These are phyloP conservation scores for Numida meleagris DNA, from an alignment of 2,113 vertebrate genomes.

Conservation along the genomic window DNA sequence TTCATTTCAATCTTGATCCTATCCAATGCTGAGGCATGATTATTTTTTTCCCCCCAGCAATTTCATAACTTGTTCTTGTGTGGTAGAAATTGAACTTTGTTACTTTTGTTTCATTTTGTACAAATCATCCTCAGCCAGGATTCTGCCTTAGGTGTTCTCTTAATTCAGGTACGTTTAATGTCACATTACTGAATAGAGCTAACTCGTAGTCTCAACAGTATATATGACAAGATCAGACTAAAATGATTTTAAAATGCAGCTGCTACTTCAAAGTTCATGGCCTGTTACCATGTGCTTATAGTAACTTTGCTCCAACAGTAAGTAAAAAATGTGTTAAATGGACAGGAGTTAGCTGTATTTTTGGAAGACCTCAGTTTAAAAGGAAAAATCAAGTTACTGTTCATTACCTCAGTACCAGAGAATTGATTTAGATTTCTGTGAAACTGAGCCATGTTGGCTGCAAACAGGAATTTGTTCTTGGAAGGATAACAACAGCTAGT, in stretches of 20 bases:
- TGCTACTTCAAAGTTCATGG: not conserved
- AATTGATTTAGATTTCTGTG: constrained; percentile 58
- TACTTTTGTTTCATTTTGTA: not conserved
- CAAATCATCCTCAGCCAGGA: not conserved
- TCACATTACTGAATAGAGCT: not conserved
- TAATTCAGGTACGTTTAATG: not conserved
- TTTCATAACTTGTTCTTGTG: not conserved
- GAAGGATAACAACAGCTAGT: constrained; percentile 57
- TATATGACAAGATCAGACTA: not conserved
- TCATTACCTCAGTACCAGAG: constrained; percentile 56
- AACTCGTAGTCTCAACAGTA: not conserved
- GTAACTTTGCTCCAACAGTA: constrained; percentile 13
- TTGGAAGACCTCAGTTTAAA: constrained; percentile 29
- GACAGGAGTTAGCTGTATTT: constrained; percentile 29
- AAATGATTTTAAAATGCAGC: not conserved
- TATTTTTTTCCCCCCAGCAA: not conserved
- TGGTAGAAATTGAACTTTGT: not conserved
- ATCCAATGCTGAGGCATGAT: not conserved
- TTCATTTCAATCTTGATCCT: not conserved
- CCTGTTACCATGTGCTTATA: not conserved
- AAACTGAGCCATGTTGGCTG: constrained; percentile 52
- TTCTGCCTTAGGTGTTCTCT: not conserved
- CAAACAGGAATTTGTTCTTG: constrained; percentile 62
- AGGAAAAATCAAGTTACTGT: constrained; percentile 42
- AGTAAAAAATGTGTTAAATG: constrained; percentile 12